phyloP scores from a whole-genome alignment of 2,113 vertebrate species.

The Tetraodon nigroviridis region DNA sequence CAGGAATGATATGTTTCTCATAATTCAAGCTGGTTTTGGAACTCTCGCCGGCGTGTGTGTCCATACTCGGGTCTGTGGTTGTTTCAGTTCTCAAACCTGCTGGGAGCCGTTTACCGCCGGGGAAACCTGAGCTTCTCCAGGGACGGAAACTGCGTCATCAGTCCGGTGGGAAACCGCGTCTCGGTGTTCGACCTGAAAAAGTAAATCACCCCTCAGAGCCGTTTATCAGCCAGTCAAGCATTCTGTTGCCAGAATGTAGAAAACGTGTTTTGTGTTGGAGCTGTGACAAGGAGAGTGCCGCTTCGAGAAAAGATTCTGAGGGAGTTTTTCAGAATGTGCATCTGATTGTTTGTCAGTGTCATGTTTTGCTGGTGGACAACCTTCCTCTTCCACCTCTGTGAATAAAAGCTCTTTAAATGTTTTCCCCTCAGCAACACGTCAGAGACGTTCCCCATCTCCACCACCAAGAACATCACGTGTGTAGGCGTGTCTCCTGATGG shows the following conservation, averaged over 20 bases:
- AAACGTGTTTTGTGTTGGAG: too few relatives aligned
- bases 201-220: constrained; percentile 58
- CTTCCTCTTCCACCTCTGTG: too few relatives aligned
- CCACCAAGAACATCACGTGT: constrained; percentile 83
- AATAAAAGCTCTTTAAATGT: too few relatives aligned
- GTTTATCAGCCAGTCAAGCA: not conserved
- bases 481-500: constrained; percentile 90
- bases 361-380: not conserved
- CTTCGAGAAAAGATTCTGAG: not conserved
- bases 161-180: constrained; percentile 91
- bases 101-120: constrained; percentile 89
- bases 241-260: too few relatives aligned
- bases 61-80: too few relatives aligned
- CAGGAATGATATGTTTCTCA: too few relatives aligned
- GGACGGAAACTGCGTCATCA: constrained; percentile 86
- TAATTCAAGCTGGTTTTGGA: too few relatives aligned
- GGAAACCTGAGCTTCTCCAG: constrained; percentile 87
- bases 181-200: constrained; percentile 91
- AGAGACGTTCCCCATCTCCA: constrained; percentile 84
- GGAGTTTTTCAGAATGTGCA: not conserved
- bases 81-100: constrained; percentile 87
- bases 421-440: constrained; percentile 82
- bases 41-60: too few relatives aligned
- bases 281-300: too few relatives aligned
- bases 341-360: not conserved